Evolutionary conservation across 2,888 invertebrate genomes (phyloP).

Genomic region (Panorpa germanica): DNA sequence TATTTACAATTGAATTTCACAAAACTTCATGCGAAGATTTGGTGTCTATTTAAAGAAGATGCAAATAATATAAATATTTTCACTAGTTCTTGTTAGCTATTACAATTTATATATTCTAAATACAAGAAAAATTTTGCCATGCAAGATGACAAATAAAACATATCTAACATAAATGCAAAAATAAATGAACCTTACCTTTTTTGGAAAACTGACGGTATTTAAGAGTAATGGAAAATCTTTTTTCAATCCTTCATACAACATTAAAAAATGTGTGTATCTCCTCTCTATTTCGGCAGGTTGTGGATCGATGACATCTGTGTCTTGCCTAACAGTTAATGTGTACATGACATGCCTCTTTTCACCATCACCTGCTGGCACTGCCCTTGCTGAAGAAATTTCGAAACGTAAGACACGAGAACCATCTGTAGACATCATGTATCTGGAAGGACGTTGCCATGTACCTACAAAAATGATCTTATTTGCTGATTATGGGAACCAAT

Average conservation of each 20-base stretch:
- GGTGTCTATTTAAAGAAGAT: too few species aligned
- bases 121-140: too few species aligned
- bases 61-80: too few species aligned
- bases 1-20: too few species aligned
- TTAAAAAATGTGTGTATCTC: conserved; percentile 52
- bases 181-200: conserved; percentile 33
- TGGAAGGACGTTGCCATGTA: conserved; percentile 20
- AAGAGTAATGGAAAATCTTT: conserved; percentile 35
- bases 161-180: too few species aligned
- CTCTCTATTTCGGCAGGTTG: conserved; percentile 46
- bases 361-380: conserved; percentile 34
- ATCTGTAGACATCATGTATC: conserved; percentile 16
- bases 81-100: too few species aligned
- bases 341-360: conserved; percentile 54
- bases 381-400: conserved; percentile 46
- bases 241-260: conserved; percentile 39
- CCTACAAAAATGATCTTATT: conserved; percentile 16
- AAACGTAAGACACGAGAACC: conserved; percentile 24
- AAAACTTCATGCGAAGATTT: too few species aligned
- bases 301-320: conserved; percentile 31
- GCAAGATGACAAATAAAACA: too few species aligned
- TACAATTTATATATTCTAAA: too few species aligned
- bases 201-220: conserved; percentile 37
- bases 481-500: too few species aligned
- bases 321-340: conserved; percentile 40